A percentile compares a stretch with the other conserved stretches of the same genome.
phyloP scores from a whole-genome alignment of 2,113 vertebrate species.

The Pluvialis apricaria region DNA sequence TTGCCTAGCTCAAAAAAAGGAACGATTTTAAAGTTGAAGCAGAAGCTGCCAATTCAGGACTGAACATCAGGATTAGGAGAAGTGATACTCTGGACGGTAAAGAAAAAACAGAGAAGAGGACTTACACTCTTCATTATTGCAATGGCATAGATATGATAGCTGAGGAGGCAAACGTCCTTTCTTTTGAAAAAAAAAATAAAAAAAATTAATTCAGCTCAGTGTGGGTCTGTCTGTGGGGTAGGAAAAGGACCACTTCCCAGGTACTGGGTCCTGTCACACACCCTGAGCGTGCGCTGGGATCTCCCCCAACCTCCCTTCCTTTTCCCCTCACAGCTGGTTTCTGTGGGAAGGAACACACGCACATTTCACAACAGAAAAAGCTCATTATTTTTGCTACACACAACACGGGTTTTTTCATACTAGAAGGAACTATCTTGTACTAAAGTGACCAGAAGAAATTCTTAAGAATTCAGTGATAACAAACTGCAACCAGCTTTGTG shows the following conservation, averaged over 20 bases:
- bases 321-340: background rate
- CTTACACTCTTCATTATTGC: background rate
- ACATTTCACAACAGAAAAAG: background rate
- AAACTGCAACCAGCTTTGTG: background rate
- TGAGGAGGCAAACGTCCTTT: background rate
- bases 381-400: background rate
- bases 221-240: background rate
- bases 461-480: background rate
- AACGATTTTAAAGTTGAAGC: background rate
- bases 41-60: background rate
- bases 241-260: background rate
- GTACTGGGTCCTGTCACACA: background rate
- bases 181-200: background rate
- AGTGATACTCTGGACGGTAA: background rate
- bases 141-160: background rate
- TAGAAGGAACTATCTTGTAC: background rate
- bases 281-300: accelerated
- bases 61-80: background rate
- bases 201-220: background rate
- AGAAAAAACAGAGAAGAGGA: background rate
- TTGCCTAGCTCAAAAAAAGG: background rate
- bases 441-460: background rate
- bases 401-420: background rate
- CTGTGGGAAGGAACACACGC: background rate
- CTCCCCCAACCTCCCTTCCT: background rate